These are phyloP conservation scores for Tapera naevia DNA, from an alignment of 2,797 vertebrate genomes.

Conservation along the genomic window DNA sequence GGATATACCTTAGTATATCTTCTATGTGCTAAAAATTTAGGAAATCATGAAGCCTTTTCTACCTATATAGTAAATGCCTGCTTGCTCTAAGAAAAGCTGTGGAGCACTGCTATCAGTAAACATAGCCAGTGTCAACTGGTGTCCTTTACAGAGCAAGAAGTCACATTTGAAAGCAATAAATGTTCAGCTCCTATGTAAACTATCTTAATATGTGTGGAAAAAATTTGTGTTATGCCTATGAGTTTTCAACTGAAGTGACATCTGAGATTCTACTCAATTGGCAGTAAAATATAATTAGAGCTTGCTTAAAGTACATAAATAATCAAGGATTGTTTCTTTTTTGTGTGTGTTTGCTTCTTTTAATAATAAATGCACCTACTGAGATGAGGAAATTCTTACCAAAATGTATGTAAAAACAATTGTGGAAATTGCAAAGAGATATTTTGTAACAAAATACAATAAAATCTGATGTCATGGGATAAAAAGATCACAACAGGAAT, in stretches of 20 bases:
- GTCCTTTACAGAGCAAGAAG: neutral
- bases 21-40: neutral
- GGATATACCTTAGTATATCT: neutral
- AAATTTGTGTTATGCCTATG: neutral
- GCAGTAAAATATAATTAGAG: neutral
- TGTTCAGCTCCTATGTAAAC: neutral
- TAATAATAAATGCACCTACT: neutral
- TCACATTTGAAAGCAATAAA: neutral
- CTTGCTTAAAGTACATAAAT: neutral
- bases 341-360: neutral
- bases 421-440: neutral
- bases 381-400: neutral
- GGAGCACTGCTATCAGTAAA: neutral
- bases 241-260: neutral
- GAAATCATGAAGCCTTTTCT: neutral
- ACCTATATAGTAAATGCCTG: neutral
- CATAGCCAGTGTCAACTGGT: neutral
- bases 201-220: neutral
- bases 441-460: neutral
- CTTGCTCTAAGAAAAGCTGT: neutral
- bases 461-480: neutral
- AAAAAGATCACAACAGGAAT: neutral
- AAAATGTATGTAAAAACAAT: neutral
- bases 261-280: neutral
- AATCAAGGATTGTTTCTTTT: neutral